phyloP scores from a whole-genome alignment of 64 coral and sea anemone genomes.

The Stylophora pistillata region DNA sequence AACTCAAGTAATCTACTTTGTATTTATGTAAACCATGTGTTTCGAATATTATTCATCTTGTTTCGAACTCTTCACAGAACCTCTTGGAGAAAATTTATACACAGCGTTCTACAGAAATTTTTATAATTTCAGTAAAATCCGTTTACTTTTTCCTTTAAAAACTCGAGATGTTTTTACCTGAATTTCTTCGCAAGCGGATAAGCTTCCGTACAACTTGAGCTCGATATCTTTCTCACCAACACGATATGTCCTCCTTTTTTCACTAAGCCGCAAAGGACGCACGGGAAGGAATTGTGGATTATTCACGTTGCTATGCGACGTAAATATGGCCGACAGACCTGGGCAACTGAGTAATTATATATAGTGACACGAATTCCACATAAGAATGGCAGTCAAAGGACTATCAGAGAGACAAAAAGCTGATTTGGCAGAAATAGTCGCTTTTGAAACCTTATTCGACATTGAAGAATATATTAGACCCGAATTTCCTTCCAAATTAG shows the following conservation, averaged over 20 bases:
- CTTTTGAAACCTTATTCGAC: conserved; percentile 73
- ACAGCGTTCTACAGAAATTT: no score
- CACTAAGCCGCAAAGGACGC: not conserved
- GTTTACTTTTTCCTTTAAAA: no score
- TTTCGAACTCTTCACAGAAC: no score
- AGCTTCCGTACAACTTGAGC: not conserved
- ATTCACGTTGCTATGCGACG: conserved; percentile 7
- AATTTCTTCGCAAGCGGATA: no score
- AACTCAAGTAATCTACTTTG: no score
- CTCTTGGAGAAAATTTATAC: no score
- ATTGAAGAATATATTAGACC: conserved; percentile 87
- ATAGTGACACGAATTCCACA: not conserved
- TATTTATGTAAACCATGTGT: no score
- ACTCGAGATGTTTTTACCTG: no score
- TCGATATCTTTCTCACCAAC: not conserved
- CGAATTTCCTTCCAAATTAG: conserved; percentile 52
- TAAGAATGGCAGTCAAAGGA: conserved; percentile 30
- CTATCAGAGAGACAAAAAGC: conserved; percentile 12
- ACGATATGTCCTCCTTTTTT: not conserved
- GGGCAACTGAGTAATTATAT: no score
- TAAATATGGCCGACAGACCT: not conserved
- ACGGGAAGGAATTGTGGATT: not conserved
- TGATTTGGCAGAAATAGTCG: conserved; percentile 80
- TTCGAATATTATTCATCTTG: no score
- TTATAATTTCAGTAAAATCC: no score